Base-by-base conservation (phyloP, 2,797 vertebrate species). In the Oophaga sylvatica region DNA sequence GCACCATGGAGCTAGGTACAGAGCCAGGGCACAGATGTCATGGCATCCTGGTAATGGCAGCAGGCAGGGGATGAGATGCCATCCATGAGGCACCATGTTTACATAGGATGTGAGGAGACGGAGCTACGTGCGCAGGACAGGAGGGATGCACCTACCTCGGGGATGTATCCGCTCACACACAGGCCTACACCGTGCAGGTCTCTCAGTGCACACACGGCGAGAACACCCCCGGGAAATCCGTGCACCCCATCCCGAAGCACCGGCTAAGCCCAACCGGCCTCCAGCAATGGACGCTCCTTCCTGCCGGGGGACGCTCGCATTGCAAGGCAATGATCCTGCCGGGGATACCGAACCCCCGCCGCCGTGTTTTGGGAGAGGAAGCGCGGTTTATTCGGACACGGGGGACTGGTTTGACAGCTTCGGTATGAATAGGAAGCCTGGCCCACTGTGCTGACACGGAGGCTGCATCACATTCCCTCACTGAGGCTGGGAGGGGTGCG, bases 361-460 rank as follows among this genome's bases (percentile, higher is more conserved):
- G n/a, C 71, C 3, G 63, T 62, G 57, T 73, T 65, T 77, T 81
- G 57, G 75, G 80, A 70, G 31, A 35, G 88, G 67, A 71, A 79
- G 15, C 41, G 65, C 65, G 41, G 82, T 48, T 77, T 59, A 62
- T 59, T 48, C 48, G 6, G 6, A 63, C 75, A 26, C 60, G 12
- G 71, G 78, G 87, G 84, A 31, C 88, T 79, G 65, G 11, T 65
- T 80, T 45, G 65, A 76, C 75, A 82, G 81, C 83, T 87, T 56
- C 80, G 70, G 82, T 85, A 57, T 87, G 87, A 84, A 88, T 86
- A 81, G 81, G 56, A 84, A 87, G 81, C 78, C 90, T 81, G 87
- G 87, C 76, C 89, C 84, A 62, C 86, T 7, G 80, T 41, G 80
- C 83, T 68, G 80, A 77, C 63, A 67, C 75, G 6, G 62, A 59